Evolutionary conservation across 2,888 invertebrate species (phyloP).

Genomic region (Anthophora plumipes): DNA sequence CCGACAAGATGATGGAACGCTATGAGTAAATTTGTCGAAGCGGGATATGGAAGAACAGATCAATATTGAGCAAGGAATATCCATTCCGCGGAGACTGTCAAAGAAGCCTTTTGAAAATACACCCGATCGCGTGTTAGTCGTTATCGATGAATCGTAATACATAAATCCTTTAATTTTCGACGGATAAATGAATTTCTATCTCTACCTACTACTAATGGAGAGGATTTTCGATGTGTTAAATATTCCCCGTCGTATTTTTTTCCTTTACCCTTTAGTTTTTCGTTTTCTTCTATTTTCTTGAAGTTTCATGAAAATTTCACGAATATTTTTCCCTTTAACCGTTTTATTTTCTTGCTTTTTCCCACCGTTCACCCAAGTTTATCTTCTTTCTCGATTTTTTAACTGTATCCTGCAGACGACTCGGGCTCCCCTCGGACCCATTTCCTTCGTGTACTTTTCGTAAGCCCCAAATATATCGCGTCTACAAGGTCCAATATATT

Average conservation of each 20-base stretch:
- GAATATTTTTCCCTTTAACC: not conserved
- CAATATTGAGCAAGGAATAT: slow-evolving; percentile 21
- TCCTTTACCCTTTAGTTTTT: not conserved
- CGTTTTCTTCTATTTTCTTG: too few species aligned
- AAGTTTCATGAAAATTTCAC: not conserved
- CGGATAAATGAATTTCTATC: not conserved
- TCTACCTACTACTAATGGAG: not conserved
- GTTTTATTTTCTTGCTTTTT: not conserved
- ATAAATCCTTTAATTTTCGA: not conserved
- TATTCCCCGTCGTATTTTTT: not conserved
- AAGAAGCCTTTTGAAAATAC: not conserved
- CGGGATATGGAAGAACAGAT: slow-evolving; percentile 19
- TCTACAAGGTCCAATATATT: slow-evolving; percentile 21
- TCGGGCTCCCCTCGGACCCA: not conserved
- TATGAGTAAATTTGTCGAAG: slow-evolving; percentile 42
- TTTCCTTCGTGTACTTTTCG: slow-evolving; percentile 35
- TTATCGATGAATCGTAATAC: not conserved
- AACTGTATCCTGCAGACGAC: too few species aligned
- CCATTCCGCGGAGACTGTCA: not conserved
- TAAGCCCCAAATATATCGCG: slow-evolving; percentile 20
- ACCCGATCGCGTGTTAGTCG: not conserved
- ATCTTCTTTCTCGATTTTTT: not conserved
- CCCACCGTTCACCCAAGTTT: not conserved
- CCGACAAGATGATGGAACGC: slow-evolving; percentile 37
- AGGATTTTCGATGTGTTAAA: not conserved